Percentiles rank a stretch among this genome's conserved stretches.
Evolutionary conservation across 64 coral and sea anemone genomes (phyloP).

Genomic region (Anthopleura sola): DNA sequence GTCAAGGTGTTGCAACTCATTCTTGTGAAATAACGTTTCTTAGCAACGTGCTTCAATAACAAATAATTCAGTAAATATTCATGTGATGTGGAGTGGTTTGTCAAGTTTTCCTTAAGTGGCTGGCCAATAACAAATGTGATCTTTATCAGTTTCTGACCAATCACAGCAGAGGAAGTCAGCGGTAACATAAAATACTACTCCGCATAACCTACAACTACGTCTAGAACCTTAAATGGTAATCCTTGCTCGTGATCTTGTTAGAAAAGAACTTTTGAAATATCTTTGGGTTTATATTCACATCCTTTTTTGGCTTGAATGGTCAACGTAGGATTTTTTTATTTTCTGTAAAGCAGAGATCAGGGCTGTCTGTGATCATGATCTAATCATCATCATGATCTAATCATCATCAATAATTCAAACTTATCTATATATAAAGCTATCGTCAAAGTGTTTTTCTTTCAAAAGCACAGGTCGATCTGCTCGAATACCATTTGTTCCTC

Average conservation of each 20-base stretch:
- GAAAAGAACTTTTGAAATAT: neutral
- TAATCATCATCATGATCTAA: constrained; percentile 8
- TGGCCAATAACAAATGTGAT: neutral
- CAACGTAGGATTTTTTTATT: neutral
- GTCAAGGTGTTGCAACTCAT: neutral
- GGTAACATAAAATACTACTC: neutral
- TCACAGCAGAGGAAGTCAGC: neutral
- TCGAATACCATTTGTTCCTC: too few relatives aligned
- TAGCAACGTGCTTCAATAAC: neutral
- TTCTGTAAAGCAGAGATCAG: neutral
- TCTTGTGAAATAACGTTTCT: neutral
- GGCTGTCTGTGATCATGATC: neutral
- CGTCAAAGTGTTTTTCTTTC: neutral
- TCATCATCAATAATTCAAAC: neutral
- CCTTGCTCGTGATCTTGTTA: neutral
- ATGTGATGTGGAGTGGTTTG: neutral
- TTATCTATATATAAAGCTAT: neutral
- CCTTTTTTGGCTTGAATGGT: neutral
- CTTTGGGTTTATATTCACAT: neutral
- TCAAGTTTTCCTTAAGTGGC: neutral
- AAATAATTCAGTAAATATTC: neutral
- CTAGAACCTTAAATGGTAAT: neutral
- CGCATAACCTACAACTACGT: neutral
- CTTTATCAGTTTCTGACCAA: neutral
- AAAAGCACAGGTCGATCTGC: neutral